Evolutionary conservation across 2,797 vertebrate species (phyloP), one percentile per base, ranked within the genome.

Genomic region (Scolopax bukidnonensis): DNA sequence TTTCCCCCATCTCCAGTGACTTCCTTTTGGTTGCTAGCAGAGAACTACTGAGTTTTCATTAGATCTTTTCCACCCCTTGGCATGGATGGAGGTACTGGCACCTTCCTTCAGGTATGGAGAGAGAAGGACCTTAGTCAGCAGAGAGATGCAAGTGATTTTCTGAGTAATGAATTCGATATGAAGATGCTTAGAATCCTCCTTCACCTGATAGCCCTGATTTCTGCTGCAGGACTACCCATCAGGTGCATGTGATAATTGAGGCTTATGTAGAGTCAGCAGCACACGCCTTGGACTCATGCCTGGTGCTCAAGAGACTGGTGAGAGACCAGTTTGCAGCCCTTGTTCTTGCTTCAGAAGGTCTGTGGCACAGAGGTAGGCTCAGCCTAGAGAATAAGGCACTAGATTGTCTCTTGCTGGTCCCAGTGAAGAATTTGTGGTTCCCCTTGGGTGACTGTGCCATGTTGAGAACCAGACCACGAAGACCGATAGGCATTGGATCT

Each of bases 141-240:
- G 47, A 65, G 73, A 65, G 19, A 15, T 65, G 16, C 12, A 70
- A 65, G 19, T 30, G n/a, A 4, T 12, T 83, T 73, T 71, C 57
- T 40, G 50, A 28, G 73, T 24, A 67, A 17, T 16, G 71, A 75
- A 23, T 40, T 64, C 33, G 23, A 12, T 24, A 10, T 3, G 10
- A 75, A 64, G 21, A 16, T 30, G 23, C 36, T 69, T 27, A 65
- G 57, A 61, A 5, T 20, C 9, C 9, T 78, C 21, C n/a, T 67
- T 36, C 18, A n/a, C 5, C 48, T 71, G 48, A 38, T 15, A 60
- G 2, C 28, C 32, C 0, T 0, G 12, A 12, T 41, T 69, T 77
- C 32, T 63, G 25, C 48, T 57, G 54, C 40, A 25, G 53, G 15
- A 21, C 24, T 36, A 16, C 8, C 2, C 18, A 60, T 24, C 18